A percentile compares a stretch with the other conserved stretches of the same genome.
phyloP scores from a whole-genome alignment of 2,113 vertebrate species.

The Scomber japonicus region DNA sequence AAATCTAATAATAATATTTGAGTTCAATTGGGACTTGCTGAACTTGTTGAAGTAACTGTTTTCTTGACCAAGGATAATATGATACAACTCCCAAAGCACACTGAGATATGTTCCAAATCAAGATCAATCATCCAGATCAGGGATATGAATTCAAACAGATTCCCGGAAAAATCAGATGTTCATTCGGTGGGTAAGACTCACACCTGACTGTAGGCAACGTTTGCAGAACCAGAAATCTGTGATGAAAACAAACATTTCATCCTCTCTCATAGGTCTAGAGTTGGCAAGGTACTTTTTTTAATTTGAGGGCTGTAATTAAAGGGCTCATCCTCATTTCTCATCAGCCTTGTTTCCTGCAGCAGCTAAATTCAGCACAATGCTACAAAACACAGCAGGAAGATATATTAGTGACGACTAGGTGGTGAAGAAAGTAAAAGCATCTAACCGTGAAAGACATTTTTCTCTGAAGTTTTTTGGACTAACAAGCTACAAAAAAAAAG shows the following conservation, averaged over 20 bases:
- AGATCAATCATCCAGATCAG: background rate
- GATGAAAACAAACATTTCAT: background rate
- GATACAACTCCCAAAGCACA: background rate
- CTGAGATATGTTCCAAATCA: background rate
- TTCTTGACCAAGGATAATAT: background rate
- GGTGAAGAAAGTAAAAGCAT: background rate
- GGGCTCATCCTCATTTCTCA: background rate
- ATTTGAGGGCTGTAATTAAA: background rate
- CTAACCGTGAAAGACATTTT: background rate
- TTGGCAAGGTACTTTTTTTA: too few relatives aligned
- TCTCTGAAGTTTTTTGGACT: background rate
- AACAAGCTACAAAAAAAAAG: too few relatives aligned
- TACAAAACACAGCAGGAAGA: too few relatives aligned
- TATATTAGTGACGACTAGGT: too few relatives aligned
- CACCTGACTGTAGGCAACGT: background rate
- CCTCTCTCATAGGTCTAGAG: background rate
- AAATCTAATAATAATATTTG: conserved; percentile 27
- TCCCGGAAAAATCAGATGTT: background rate
- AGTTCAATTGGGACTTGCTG: conserved; percentile 10
- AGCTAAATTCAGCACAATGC: too few relatives aligned
- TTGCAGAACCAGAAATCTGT: background rate
- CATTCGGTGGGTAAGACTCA: background rate
- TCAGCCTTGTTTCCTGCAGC: too few relatives aligned
- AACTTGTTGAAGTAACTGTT: conserved; percentile 23
- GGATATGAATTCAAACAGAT: background rate